Evolutionary conservation across 2,113 vertebrate species (phyloP).

Genomic region (Psilopogon haemacephalus): DNA sequence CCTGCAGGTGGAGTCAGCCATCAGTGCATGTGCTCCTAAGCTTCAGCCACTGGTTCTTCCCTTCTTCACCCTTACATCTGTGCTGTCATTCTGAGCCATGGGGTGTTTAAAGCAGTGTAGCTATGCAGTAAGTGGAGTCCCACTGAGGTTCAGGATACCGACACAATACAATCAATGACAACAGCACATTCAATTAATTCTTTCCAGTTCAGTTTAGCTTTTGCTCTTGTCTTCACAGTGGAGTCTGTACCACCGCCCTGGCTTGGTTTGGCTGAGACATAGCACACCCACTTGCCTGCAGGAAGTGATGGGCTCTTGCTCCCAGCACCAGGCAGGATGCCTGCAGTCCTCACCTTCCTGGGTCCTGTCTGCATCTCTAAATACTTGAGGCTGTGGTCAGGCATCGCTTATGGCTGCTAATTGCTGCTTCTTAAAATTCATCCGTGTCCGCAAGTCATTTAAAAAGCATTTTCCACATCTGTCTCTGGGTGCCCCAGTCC

Average conservation of each 20-base stretch:
- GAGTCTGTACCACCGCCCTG: not conserved
- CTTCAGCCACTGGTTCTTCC: not conserved
- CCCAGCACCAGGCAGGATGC: not conserved
- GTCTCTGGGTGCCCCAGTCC: slow-evolving; percentile 33
- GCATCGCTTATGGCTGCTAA: not conserved
- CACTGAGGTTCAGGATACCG: not conserved
- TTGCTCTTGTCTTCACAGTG: not conserved
- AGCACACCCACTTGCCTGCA: not conserved
- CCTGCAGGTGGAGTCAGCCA: not conserved
- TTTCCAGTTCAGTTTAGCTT: not conserved
- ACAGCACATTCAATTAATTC: not conserved
- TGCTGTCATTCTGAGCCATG: not conserved
- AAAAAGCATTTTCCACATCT: slow-evolving; percentile 62
- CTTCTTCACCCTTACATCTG: not conserved
- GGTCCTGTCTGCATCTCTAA: slow-evolving; percentile 14
- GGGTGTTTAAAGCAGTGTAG: not conserved
- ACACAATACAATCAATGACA: not conserved
- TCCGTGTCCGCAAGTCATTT: slow-evolving; percentile 10
- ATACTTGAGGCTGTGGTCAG: slow-evolving; percentile 12
- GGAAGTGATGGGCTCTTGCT: not conserved
- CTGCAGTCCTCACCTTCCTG: slow-evolving; percentile 9
- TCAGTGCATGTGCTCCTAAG: not conserved
- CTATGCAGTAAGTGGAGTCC: not conserved
- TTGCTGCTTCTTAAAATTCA: slow-evolving; percentile 73
- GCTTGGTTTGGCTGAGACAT: not conserved